These are phyloP conservation scores for Leptinotarsa rubiginosa DNA, from an alignment of 2,888 invertebrate genomes.

Conservation along the genomic window DNA sequence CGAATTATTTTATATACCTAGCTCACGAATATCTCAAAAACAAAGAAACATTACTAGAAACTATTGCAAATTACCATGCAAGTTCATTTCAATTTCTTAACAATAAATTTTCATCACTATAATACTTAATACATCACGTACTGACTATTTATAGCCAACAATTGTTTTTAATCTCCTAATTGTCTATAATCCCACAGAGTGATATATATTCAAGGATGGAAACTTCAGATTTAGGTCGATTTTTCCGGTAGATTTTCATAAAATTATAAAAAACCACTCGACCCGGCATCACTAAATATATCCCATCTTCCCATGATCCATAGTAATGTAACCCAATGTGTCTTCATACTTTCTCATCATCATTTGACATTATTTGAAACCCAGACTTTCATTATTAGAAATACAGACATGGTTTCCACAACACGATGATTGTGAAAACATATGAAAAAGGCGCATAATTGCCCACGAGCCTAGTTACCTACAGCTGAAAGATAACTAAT, in stretches of 20 bases:
- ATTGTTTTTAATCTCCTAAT: constrained; percentile 13
- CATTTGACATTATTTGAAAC: background rate
- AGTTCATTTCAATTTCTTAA: constrained; percentile 10
- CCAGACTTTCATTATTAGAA: constrained; percentile 12
- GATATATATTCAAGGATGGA: constrained; percentile 10
- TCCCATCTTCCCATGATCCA: background rate
- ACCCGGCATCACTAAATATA: background rate
- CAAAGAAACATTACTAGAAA: background rate
- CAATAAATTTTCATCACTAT: constrained; percentile 18
- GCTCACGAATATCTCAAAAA: background rate
- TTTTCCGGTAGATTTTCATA: background rate
- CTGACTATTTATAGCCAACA: constrained; percentile 13
- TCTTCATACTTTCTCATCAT: background rate
- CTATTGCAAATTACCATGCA: background rate
- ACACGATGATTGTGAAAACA: background rate
- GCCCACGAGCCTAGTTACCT: background rate
- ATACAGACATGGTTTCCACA: constrained; percentile 8
- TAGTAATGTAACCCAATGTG: constrained; percentile 5
- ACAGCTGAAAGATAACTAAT: constrained; percentile 4
- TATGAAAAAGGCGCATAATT: constrained; percentile 1
- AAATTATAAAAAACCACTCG: background rate
- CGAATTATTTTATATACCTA: background rate
- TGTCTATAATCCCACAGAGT: constrained; percentile 1
- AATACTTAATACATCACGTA: constrained; percentile 11
- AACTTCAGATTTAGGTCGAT: background rate